phyloP scores from a whole-genome alignment of 2,797 vertebrate species.

The Distichodus sexfasciatus region DNA sequence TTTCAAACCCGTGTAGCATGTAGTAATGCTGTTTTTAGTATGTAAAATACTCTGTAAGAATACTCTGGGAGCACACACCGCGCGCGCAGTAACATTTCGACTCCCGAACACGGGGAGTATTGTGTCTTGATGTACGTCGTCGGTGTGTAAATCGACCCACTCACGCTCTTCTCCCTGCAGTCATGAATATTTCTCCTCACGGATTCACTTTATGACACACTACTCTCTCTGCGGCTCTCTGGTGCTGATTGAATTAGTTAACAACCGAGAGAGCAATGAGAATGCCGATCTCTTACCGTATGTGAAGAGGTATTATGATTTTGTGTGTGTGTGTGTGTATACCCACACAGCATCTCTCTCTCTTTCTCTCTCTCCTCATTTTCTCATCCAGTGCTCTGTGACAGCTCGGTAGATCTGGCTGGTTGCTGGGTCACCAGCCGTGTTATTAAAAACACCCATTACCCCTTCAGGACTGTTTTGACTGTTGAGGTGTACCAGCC shows the following conservation, averaged over 20 bases:
- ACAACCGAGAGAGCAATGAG: constrained; percentile 38
- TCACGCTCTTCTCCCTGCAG: constrained; percentile 42
- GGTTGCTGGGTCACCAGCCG: constrained; percentile 9
- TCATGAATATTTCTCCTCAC: constrained; percentile 59
- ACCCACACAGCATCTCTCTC: neutral
- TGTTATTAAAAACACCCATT: constrained; percentile 19
- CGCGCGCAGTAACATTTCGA: neutral
- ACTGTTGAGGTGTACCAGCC: constrained; percentile 19
- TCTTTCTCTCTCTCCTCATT: neutral
- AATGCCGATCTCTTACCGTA: constrained; percentile 34
- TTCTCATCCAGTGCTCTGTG: neutral
- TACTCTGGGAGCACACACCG: neutral
- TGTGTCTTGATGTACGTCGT: constrained; percentile 5
- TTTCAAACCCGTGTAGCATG: too few relatives aligned
- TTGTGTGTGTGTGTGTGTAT: neutral
- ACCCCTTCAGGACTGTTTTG: neutral
- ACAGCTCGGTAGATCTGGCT: constrained; percentile 15
- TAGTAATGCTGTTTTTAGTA: too few relatives aligned
- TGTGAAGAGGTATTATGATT: constrained; percentile 26
- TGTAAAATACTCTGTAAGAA: neutral
- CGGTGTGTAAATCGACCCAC: constrained; percentile 33
- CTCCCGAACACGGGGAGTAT: constrained; percentile 1
- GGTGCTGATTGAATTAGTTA: constrained; percentile 61
- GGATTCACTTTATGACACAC: constrained; percentile 62
- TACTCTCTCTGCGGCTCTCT: constrained; percentile 61